Evolutionary conservation across 2,888 invertebrate species (phyloP), one percentile per base, ranked within the genome.

Genomic region (Luffia ferchaultella): DNA sequence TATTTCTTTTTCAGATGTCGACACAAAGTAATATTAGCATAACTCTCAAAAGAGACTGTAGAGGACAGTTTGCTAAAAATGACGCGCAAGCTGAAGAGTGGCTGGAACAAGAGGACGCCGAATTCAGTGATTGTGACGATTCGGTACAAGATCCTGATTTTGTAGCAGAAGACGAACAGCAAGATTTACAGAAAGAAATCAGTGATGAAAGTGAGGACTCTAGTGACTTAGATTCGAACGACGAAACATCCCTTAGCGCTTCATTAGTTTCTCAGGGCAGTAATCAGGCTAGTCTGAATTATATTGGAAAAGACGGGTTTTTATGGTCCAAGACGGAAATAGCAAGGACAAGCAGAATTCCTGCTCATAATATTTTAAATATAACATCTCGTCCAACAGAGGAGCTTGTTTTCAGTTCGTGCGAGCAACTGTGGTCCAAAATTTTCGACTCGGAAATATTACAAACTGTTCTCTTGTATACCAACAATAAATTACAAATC

Each of bases 161-260:
- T 20, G 15, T 46, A 9, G 20, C n/a, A 18, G 46, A 20, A 20
- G 16, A 15, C 9, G 46, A 12, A 20, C 16, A 20, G 18, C 20
- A n/a, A n/a, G n/a, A n/a, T n/a, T n/a, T n/a, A n/a, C n/a, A n/a
- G n/a, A n/a, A n/a, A n/a, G n/a, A n/a, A n/a, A n/a, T n/a, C n/a
- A n/a, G n/a, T n/a, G n/a, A n/a, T n/a, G n/a, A n/a, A n/a, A n/a
- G n/a, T n/a, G n/a, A n/a, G n/a, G n/a, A n/a, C n/a, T n/a, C n/a
- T 15, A 19, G 18, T n/a, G 46, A 46, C 42, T 49, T 46, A 42
- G 46, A 48, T 44, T 52, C 48, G 50, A 42, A n/a, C 5, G 16
- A 42, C n/a, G 43, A 42, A 42, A n/a, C n/a, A n/a, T 5, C 16
- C 3, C 16, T 42, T 42, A n/a, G n/a, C n/a, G 30, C 30, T 12